A percentile compares a stretch with the other conserved stretches of the same genome.
Evolutionary conservation across 2,113 vertebrate genomes (phyloP).

Genomic region (Collichthys lucidus): DNA sequence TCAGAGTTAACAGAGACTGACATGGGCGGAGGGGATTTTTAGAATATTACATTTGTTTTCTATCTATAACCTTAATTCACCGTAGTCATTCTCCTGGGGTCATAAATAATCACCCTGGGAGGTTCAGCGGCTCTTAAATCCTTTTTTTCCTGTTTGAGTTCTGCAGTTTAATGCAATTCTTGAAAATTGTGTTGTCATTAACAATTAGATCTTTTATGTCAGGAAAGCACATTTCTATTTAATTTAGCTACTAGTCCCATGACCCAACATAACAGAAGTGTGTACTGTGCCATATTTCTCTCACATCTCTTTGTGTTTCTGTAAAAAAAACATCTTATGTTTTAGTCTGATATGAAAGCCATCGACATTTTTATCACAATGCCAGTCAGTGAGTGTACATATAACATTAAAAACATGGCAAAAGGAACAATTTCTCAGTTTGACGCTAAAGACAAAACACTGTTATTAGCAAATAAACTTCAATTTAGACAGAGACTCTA

Average conservation of each 20-base stretch:
- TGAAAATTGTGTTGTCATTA: not conserved
- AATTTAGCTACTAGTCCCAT: slow-evolving; percentile 30
- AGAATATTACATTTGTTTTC: slow-evolving; percentile 49
- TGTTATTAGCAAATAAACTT: not conserved
- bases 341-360: not conserved
- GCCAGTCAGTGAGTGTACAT: not conserved
- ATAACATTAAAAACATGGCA: not conserved
- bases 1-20: slow-evolving; percentile 36
- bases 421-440: not conserved
- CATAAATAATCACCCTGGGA: slow-evolving; percentile 12
- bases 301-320: not conserved
- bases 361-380: not conserved
- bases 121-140: slow-evolving; percentile 17
- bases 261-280: not conserved
- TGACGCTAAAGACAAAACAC: not conserved
- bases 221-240: not conserved
- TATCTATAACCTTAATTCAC: slow-evolving; percentile 43
- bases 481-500: not conserved
- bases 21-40: slow-evolving; percentile 11
- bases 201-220: slow-evolving; percentile 17
- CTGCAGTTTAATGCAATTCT: not conserved
- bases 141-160: slow-evolving; percentile 10
- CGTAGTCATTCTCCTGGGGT: slow-evolving; percentile 19
- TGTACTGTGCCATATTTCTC: not conserved
- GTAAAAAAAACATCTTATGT: not conserved